A percentile compares a stretch with the other conserved stretches of the same genome.
Conservation (phyloP, 2,113 vertebrate species). For the Ardeotis arabs region DNA sequence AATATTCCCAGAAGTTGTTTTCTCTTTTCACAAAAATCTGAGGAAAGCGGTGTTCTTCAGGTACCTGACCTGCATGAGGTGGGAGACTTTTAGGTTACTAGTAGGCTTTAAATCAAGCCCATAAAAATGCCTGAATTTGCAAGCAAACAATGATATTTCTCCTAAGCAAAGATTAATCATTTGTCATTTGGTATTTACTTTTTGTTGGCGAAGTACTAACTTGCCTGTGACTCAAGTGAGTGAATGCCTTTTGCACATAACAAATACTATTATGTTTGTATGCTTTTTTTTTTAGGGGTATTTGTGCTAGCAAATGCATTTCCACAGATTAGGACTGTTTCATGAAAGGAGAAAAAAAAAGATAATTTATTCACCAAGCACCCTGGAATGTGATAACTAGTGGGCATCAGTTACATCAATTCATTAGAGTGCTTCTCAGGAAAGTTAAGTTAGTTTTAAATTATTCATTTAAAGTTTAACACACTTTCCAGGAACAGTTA, state of each 20-base stretch:
- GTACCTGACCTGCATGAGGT: neutral
- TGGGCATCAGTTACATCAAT: conserved; percentile 9
- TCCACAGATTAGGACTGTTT: neutral
- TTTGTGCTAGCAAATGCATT: conserved; percentile 6
- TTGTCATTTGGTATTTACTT: conserved; percentile 14
- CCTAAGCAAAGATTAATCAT: neutral
- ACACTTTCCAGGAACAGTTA: conserved; percentile 11
- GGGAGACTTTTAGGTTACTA: neutral
- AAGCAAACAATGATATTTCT: neutral
- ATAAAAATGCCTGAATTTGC: neutral
- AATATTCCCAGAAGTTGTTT: neutral
- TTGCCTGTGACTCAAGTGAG: neutral
- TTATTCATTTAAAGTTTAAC: conserved; percentile 42
- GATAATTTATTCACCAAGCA: conserved; percentile 23
- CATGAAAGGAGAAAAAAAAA: neutral
- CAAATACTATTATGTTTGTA: neutral
- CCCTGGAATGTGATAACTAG: conserved; percentile 17
- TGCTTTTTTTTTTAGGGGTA: neutral
- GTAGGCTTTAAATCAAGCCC: neutral
- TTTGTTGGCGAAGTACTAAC: neutral
- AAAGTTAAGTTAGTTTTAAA: conserved; percentile 47
- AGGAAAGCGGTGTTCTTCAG: neutral
- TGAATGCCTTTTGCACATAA: neutral
- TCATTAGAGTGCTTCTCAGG: neutral
- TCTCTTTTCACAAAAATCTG: neutral